phyloP scores from a whole-genome alignment of 1,140 invertebrate species.

The Magallana ariakensis region DNA sequence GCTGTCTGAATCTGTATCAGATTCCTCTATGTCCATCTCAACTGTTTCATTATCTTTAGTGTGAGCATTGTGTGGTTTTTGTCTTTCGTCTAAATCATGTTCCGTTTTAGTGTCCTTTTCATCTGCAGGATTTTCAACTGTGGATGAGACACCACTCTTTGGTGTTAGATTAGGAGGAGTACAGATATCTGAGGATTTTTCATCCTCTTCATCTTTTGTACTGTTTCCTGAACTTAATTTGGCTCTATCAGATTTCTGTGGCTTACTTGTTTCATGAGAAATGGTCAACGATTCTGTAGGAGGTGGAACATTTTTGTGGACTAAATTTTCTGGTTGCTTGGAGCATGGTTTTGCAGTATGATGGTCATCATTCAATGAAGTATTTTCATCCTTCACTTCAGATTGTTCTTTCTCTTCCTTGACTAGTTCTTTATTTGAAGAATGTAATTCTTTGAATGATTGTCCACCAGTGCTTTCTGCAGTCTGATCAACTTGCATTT shows the following conservation, averaged over 20 bases:
- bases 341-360: background rate
- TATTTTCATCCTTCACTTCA: background rate
- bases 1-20: background rate
- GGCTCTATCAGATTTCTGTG: background rate
- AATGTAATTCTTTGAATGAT: background rate
- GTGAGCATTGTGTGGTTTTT: too few relatives aligned
- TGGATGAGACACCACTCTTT: background rate
- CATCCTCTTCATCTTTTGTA: background rate
- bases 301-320: background rate
- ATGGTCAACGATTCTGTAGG: background rate
- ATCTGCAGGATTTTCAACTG: background rate
- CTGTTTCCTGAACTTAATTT: background rate
- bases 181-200: slow-evolving; percentile 7
- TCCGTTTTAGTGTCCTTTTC: background rate
- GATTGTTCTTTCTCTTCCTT: background rate
- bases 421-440: background rate
- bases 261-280: background rate
- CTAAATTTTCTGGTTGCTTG: background rate
- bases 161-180: background rate
- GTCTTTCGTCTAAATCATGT: background rate
- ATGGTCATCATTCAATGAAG: background rate
- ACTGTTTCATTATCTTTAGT: background rate
- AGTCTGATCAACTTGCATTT: background rate
- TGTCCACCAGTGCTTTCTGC: background rate
- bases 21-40: background rate